Evolutionary conservation across 2,113 vertebrate genomes (phyloP), one percentile per base, ranked within the genome.

Genomic region (Todiramphus saurophagus): DNA sequence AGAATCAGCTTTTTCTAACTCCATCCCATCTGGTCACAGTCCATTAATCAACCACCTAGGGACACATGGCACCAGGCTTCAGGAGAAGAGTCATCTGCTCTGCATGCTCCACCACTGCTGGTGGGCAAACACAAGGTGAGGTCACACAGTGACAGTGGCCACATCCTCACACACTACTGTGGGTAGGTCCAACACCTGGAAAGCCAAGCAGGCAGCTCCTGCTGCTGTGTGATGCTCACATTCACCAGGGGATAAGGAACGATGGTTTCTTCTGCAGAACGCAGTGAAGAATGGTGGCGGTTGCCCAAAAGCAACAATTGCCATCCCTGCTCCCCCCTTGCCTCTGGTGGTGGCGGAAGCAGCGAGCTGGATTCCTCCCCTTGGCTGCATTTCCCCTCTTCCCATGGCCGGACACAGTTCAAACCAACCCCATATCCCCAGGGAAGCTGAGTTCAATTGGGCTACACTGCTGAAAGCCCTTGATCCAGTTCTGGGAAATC

Each of bases 401-500:
- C 84, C 91, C 91, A 53, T 83, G 89, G 84, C 95, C 94, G 81
- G 91, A 91, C 83, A 94, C 81, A 53, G 87, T 30, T 95, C 94
- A 96, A 91, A 91, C 62, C 87, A 85, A 78, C 89, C 80, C 84
- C 84, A 87, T 56, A 43, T 73, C 74, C 91, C 87, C 5, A 1
- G 51, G 78, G 77, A 94, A 62, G 31, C 44, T 7, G 74, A 79
- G 77, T 95, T 96, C 93, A 94, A 33, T 79, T 41, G 94, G 95
- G 66, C 87, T 94, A 35, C 94, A 3, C 94, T 84, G 95, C 81
- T 95, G 95, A 95, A 96, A 95, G 94, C 74, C 91, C 96, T 97
- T 96, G 94, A 97, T 97, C 93, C 87, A 89, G 5, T 89, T 91
- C 94, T 91, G 91, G 95, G 95, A 96, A 97, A 95, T 91, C 93